A percentile compares a stretch with the other conserved stretches of the same genome.
These are phyloP conservation scores for Stomatorhinus ivindoensis DNA, from an alignment of 2,113 vertebrate genomes.

Conservation along the genomic window DNA sequence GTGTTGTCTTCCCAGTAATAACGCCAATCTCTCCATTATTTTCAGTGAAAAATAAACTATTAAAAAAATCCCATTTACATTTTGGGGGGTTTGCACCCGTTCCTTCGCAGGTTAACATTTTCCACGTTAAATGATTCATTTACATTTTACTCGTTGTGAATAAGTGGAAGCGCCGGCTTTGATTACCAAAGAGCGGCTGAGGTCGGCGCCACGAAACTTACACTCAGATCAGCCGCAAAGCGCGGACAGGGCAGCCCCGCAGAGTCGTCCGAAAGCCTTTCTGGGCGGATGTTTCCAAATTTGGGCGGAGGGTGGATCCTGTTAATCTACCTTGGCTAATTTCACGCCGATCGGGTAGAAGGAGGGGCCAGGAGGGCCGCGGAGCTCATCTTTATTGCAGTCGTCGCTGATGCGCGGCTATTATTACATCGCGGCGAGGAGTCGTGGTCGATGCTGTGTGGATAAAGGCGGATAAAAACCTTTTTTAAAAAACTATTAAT, in stretches of 20 bases:
- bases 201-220: neutral
- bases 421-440: neutral
- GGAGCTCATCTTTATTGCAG: neutral
- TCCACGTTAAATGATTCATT: neutral
- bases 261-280: neutral
- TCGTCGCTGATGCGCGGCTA: neutral
- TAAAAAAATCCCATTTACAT: neutral
- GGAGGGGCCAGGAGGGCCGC: neutral
- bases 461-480: neutral
- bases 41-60: neutral
- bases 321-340: neutral
- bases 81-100: neutral
- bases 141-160: neutral
- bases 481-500: neutral
- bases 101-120: neutral
- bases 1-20: neutral
- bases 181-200: neutral
- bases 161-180: neutral
- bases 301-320: slow-evolving; percentile 9
- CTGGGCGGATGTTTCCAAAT: slow-evolving; percentile 16
- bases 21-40: neutral
- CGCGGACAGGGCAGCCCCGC: neutral
- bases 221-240: neutral
- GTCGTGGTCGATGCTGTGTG: neutral
- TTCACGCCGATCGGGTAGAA: neutral